Conservation (phyloP, 2,888 invertebrate genomes). For the Nomada ferruginata region DNA sequence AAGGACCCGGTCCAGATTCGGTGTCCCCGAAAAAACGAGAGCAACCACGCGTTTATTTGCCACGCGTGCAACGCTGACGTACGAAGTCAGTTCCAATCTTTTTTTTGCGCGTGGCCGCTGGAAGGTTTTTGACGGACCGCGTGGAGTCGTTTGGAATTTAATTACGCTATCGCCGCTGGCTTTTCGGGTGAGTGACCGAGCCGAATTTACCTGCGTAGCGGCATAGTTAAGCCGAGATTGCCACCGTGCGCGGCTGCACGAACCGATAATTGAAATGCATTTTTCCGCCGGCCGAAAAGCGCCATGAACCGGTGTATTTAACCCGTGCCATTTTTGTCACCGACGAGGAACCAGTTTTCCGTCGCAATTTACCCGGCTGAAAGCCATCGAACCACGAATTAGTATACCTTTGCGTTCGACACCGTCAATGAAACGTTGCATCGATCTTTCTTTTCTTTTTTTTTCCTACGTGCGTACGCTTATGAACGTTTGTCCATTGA, state of each 20-base stretch:
- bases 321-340: slow-evolving; percentile 44
- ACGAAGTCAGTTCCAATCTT: background rate
- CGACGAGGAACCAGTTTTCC: slow-evolving; percentile 29
- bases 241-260: slow-evolving; percentile 43
- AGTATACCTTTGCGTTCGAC: background rate
- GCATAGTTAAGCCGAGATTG: slow-evolving; percentile 66
- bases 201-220: slow-evolving; percentile 62
- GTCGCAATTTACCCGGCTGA: slow-evolving; percentile 26
- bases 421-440: background rate
- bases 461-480: background rate
- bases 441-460: background rate
- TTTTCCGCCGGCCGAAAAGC: slow-evolving; percentile 58
- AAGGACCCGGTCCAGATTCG: background rate
- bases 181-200: slow-evolving; percentile 67
- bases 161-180: slow-evolving; percentile 63
- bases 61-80: background rate
- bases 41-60: slow-evolving; percentile 18
- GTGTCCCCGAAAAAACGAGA: background rate
- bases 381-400: slow-evolving; percentile 32
- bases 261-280: slow-evolving; percentile 72
- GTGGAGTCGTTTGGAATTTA: slow-evolving; percentile 69
- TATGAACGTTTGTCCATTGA: no score
- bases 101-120: slow-evolving; percentile 16
- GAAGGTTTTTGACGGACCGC: slow-evolving; percentile 65
- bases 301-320: slow-evolving; percentile 59